A percentile compares a stretch with the other conserved stretches of the same genome.
These are phyloP conservation scores for Drosophila asahinai DNA, from an alignment of 1,140 invertebrate species.

Conservation along the genomic window DNA sequence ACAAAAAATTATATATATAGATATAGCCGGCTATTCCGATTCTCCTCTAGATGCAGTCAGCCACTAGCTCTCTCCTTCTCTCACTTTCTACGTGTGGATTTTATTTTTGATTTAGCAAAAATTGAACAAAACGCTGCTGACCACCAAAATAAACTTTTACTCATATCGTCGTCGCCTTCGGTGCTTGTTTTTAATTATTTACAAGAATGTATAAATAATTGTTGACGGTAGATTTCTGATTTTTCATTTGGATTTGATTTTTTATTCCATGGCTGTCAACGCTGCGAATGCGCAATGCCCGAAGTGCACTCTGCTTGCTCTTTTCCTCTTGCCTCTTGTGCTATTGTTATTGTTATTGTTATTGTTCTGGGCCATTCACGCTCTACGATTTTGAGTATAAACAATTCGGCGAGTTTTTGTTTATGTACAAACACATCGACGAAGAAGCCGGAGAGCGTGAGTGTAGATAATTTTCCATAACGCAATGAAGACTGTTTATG, in stretches of 20 bases:
- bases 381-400: constrained; percentile 70
- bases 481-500: constrained; percentile 66
- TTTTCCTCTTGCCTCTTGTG: neutral
- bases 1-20: constrained; percentile 64
- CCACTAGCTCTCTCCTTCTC: constrained; percentile 1
- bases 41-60: constrained; percentile 42
- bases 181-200: constrained; percentile 72
- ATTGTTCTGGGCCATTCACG: constrained; percentile 58
- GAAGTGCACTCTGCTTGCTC: constrained; percentile 20
- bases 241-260: constrained; percentile 24
- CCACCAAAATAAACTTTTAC: constrained; percentile 77
- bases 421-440: constrained; percentile 60
- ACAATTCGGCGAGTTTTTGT: constrained; percentile 68
- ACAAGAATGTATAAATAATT: constrained; percentile 58
- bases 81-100: constrained; percentile 49
- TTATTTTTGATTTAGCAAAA: constrained; percentile 82
- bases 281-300: constrained; percentile 59
- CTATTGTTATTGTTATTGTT: constrained; percentile 54
- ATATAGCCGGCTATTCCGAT: constrained; percentile 49
- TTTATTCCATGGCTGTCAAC: constrained; percentile 59
- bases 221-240: constrained; percentile 5
- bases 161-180: constrained; percentile 71
- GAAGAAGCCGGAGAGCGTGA: constrained; percentile 10
- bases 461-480: constrained; percentile 65
- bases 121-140: constrained; percentile 70